Percentiles rank a stretch among this genome's conserved stretches.
Evolutionary conservation across 2,797 vertebrate genomes (phyloP).

Genomic region (Pangasius djambal): DNA sequence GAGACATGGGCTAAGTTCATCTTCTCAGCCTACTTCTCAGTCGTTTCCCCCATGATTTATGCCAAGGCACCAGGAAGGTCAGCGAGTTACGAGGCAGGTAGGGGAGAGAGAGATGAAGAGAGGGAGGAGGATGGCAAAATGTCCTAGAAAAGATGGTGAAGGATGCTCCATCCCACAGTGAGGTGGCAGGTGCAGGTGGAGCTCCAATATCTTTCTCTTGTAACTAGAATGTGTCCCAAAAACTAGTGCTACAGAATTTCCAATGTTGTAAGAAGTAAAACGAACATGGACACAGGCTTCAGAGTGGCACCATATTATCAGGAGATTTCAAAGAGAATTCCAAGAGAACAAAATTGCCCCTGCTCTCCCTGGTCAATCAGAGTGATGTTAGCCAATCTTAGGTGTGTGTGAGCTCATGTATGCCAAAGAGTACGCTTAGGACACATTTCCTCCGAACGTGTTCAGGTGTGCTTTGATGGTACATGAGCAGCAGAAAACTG

Average conservation of each 20-base stretch:
- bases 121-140: neutral
- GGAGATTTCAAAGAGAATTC: neutral
- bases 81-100: conserved; percentile 7
- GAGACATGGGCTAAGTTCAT: neutral
- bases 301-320: neutral
- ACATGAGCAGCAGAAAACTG: neutral
- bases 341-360: neutral
- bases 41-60: conserved; percentile 39
- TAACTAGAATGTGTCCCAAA: neutral
- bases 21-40: conserved; percentile 2
- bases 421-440: no score
- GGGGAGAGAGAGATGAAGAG: conserved; percentile 8
- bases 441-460: neutral
- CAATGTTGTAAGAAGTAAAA: neutral
- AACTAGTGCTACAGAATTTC: neutral
- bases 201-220: neutral
- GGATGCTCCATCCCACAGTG: conserved; percentile 8
- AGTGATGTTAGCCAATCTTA: neutral
- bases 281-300: neutral
- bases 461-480: neutral
- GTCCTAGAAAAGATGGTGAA: conserved; percentile 50
- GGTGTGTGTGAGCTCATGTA: neutral
- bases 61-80: conserved; percentile 9
- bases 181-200: conserved; percentile 33
- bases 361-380: neutral